These are phyloP conservation scores for Synergus itoensis DNA, from an alignment of 2,888 invertebrate species.

Conservation along the genomic window DNA sequence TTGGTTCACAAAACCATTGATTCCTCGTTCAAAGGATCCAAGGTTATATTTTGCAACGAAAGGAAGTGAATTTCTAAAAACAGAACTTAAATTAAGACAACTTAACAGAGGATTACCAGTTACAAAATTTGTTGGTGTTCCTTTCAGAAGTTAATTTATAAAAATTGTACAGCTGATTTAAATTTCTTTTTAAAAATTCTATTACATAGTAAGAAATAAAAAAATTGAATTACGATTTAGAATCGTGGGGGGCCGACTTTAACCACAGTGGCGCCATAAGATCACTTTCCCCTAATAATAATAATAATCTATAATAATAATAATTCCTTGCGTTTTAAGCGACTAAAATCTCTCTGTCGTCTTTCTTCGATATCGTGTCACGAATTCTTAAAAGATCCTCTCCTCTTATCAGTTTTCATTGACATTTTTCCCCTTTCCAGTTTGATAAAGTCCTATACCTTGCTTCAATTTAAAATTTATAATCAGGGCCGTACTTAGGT, in stretches of 20 bases:
- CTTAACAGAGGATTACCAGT: slow-evolving; percentile 57
- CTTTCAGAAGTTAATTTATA: slow-evolving; percentile 52
- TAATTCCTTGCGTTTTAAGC: not conserved
- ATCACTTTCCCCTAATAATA: too few relatives aligned
- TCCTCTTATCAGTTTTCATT: not conserved
- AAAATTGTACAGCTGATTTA: not conserved
- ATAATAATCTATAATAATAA: too few relatives aligned
- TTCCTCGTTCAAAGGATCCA: slow-evolving; percentile 63
- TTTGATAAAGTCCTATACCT: too few relatives aligned
- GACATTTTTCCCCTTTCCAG: not conserved
- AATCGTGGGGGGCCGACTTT: too few relatives aligned
- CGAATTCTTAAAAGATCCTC: not conserved
- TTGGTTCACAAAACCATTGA: slow-evolving; percentile 66
- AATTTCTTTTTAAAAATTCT: not conserved
- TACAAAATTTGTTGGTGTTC: slow-evolving; percentile 64
- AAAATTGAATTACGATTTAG: not conserved
- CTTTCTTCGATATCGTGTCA: not conserved
- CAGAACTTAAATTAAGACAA: slow-evolving; percentile 62
- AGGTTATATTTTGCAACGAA: slow-evolving; percentile 65
- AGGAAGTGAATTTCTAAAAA: slow-evolving; percentile 63
- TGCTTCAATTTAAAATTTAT: too few relatives aligned
- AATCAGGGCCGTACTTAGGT: too few relatives aligned
- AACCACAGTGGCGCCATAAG: too few relatives aligned
- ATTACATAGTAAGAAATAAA: not conserved
- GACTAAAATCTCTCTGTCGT: not conserved